Base-by-base conservation (phyloP, 2,797 vertebrate genomes). In the Orientallactaga sibirica region DNA sequence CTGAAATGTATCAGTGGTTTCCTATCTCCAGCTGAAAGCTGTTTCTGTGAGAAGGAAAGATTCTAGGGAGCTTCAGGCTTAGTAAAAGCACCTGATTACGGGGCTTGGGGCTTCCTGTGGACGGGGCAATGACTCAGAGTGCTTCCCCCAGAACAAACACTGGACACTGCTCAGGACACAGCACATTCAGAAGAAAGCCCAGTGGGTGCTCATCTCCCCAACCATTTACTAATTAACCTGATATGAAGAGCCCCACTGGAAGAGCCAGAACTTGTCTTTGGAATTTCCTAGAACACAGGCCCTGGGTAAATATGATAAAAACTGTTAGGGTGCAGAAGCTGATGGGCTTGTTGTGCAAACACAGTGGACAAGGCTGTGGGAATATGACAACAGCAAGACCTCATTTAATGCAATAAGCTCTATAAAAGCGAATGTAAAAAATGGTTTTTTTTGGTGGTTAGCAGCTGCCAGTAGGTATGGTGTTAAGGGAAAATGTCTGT, bases 121-220 rank as follows among this genome's bases (percentile, higher is more conserved):
- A 19, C 7, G 6, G 94, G 37, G 55, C 52, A 61, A 5, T 89
- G 92, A 96, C 25, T 95, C 86, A 9, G 0, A 66, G 91, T 9
- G 91, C 10, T 86, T 92, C 80, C 48, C 12, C 43, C 90, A 95
- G 79, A 93, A 75, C 27, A 79, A 95, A 81, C 55, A 19, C 62
- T 70, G 90, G 90, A 86, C 61, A 6, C 66, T 67, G 70, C 80
- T 9, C 19, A 5, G 68, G 20, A 91, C 10, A 5, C 0, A 8
- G 20, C 29, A 19, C 18, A 10, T 70, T 48, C 0, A 89, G 80
- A 22, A 77, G 62, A 25, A 87, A 88, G 41, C 90, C 70, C 58
- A 85, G 66, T 70, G 62, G 66, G 91, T 80, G 25, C 29, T 91
- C 55, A 67, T 15, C 9, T 18, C 3, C 10, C 70, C 76, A 71